phyloP scores from a whole-genome alignment of 2,797 vertebrate species.

The Phoeniculus purpureus region DNA sequence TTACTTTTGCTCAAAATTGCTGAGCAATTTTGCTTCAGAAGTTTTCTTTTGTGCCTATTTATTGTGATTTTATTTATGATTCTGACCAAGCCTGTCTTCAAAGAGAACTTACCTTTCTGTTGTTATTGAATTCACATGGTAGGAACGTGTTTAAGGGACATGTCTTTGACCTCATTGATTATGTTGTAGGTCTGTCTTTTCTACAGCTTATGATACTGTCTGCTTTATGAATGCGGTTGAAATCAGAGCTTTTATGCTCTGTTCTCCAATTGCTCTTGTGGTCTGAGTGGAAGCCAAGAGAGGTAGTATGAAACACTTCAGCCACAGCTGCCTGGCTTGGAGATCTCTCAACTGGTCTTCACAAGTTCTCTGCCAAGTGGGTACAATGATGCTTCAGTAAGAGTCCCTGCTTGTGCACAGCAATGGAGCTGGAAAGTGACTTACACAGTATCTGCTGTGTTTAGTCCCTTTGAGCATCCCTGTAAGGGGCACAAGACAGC shows the following conservation, averaged over 20 bases:
- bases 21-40: background rate
- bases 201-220: background rate
- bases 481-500: background rate
- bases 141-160: background rate
- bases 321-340: background rate
- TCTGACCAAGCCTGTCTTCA: background rate
- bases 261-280: background rate
- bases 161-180: background rate
- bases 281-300: background rate
- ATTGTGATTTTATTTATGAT: background rate
- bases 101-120: background rate
- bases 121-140: background rate
- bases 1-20: background rate
- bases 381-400: background rate
- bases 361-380: background rate
- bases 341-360: background rate
- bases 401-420: rapidly evolving
- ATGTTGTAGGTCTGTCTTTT: background rate
- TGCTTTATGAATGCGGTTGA: background rate
- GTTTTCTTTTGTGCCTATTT: background rate
- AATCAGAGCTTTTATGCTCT: background rate
- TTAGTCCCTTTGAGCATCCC: background rate
- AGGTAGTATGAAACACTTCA: background rate
- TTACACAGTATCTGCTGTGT: background rate
- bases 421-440: background rate